Evolutionary conservation across 1,140 invertebrate species (phyloP), one percentile per base, ranked within the genome.

Genomic region (Thaumetopoea pityocampa): DNA sequence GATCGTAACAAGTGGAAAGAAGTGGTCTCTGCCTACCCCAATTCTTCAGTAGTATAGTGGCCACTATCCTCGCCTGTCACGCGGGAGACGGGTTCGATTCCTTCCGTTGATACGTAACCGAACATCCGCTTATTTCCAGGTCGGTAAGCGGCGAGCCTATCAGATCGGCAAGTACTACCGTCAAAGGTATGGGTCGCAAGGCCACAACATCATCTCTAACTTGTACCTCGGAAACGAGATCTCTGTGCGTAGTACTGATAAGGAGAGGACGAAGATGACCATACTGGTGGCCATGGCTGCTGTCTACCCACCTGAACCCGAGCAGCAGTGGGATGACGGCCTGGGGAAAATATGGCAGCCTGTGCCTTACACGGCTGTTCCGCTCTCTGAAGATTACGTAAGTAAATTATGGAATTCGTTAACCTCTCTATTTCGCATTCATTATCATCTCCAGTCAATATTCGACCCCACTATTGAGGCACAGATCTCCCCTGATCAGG

Each of bases 211-310:
- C 14, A 34, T 82, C 3, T 80, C 78, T 0, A 62, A 65, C 14
- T 22, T 80, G 2, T 82, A 82, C 53, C 42, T 67, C 2, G 48
- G 57, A 15, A 64, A 78, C 22, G 73, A 82, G 42, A 74, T 82
- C 28, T 32, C 53, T 1, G 22, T 80, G 4, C 56, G 76, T 8
- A 71, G 64, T 34, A 82, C 78, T 0, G 73, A 79, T 11, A 79
- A 80, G 51, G 73, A 79, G 10, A 44, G 78, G 20, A 82, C 78
- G 0, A 78, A 82, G 50, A 82, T 82, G 78, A 82, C 76, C 0
- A 59, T 51, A 0, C 59, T 55, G 27, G 60, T 78, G 16, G 76
- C 73, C 0, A 73, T 82, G 67, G 58, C 76, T 0, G 78, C 78
- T 3, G 43, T 51, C 3, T 82, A 78, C 43, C 76, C 78, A 0